Conservation (phyloP, 2,888 invertebrate genomes). For the Tribolium freemani region DNA sequence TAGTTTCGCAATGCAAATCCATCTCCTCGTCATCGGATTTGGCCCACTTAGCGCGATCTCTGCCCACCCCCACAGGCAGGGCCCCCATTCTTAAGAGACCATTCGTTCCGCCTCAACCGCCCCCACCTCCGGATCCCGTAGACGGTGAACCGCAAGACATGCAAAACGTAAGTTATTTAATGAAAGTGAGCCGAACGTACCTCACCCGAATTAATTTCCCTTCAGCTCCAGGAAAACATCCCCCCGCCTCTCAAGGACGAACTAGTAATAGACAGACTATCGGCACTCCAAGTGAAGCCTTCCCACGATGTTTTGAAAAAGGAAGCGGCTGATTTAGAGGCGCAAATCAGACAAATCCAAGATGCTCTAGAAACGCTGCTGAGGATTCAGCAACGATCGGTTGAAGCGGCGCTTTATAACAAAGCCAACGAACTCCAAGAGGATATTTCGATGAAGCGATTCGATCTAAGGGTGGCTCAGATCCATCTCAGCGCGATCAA, state of each 20-base stretch:
- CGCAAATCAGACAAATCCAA: conserved; percentile 89
- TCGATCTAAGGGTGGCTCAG: conserved; percentile 92
- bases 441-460: conserved; percentile 93
- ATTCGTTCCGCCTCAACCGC: conserved; percentile 79
- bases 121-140: conserved; percentile 69
- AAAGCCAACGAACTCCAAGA: conserved; percentile 97
- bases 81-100: conserved; percentile 68
- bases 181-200: neutral
- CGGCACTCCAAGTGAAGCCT: conserved; percentile 79
- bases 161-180: conserved; percentile 66
- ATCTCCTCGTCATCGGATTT: conserved; percentile 83
- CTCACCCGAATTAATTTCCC: conserved; percentile 30
- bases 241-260: conserved; percentile 86
- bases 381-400: conserved; percentile 82
- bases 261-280: conserved; percentile 84
- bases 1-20: conserved; percentile 83
- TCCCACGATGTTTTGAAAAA: conserved; percentile 85
- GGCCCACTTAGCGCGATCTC: conserved; percentile 83
- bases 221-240: conserved; percentile 73
- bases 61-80: conserved; percentile 70
- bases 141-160: conserved; percentile 68
- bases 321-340: conserved; percentile 86
- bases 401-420: conserved; percentile 88
- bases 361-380: conserved; percentile 87
- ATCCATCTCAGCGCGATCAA: conserved; percentile 90